Conservation (phyloP, 2,888 invertebrate species). For the Zootermopsis nevadensis region DNA sequence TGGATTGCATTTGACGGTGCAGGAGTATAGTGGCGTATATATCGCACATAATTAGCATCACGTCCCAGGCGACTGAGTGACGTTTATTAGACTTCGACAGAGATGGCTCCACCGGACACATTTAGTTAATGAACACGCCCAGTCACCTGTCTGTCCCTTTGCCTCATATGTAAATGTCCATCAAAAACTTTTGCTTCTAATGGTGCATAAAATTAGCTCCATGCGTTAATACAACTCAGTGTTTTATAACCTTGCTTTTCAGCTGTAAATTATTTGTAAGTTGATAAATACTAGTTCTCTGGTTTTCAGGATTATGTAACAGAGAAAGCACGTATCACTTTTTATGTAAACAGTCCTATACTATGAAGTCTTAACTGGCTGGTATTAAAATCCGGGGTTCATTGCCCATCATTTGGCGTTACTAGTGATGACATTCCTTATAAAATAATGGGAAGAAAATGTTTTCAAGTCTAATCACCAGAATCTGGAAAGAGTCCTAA, state of each 20-base stretch:
- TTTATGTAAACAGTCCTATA: no score
- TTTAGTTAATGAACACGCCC: conserved; percentile 31
- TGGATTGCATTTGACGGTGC: not conserved
- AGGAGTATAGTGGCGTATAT: not conserved
- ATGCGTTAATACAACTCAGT: not conserved
- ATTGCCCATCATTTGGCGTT: no score
- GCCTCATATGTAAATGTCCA: not conserved
- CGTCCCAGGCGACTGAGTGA: not conserved
- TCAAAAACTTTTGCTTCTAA: not conserved
- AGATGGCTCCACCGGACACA: conserved; percentile 19
- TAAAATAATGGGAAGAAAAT: no score
- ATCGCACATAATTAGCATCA: not conserved
- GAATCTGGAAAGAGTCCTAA: no score
- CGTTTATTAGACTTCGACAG: conserved; percentile 13
- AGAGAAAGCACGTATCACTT: no score
- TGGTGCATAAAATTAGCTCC: not conserved
- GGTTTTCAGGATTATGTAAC: no score
- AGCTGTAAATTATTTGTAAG: no score
- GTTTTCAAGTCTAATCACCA: no score
- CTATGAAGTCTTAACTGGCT: no score
- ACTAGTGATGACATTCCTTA: no score
- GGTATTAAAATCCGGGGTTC: no score
- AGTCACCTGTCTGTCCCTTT: not conserved
- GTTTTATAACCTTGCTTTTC: not conserved
- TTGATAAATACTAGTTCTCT: no score